A percentile compares a stretch with the other conserved stretches of the same genome.
Conservation (phyloP, 2,888 invertebrate genomes). For the Drosophila putrida region DNA sequence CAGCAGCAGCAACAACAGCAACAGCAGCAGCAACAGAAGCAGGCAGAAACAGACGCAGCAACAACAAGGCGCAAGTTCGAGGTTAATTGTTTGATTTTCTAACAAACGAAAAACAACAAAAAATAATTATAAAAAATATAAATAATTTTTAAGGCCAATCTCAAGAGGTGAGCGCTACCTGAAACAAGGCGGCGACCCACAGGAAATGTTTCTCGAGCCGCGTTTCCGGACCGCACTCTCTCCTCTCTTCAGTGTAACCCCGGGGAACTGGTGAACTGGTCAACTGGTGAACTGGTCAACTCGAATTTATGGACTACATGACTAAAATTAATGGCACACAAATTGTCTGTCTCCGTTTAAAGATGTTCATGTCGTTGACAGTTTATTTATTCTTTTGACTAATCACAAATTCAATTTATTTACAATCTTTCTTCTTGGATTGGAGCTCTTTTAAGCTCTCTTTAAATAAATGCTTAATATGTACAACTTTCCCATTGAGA, state of each 20-base stretch:
- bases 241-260: constrained; percentile 41
- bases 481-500: not conserved
- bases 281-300: constrained; percentile 23
- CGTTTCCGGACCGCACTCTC: constrained; percentile 49
- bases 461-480: not conserved
- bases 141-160: constrained; percentile 70
- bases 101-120: constrained; percentile 55
- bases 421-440: not conserved
- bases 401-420: constrained; percentile 1
- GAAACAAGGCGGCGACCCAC: constrained; percentile 50
- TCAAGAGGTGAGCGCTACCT: constrained; percentile 67
- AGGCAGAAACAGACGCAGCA: constrained; percentile 15
- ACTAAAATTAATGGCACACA: constrained; percentile 45
- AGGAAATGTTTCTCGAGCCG: constrained; percentile 71
- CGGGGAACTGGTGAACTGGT: constrained; percentile 9
- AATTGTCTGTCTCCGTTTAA: constrained; percentile 20
- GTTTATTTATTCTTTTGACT: not conserved
- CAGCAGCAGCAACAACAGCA: constrained; percentile 48
- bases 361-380: constrained; percentile 26
- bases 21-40: constrained; percentile 17
- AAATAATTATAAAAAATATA: constrained; percentile 33
- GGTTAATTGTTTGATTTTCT: constrained; percentile 81
- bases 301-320: constrained; percentile 54
- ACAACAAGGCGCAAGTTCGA: constrained; percentile 70
- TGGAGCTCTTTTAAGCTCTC: not conserved